Evolutionary conservation across 2,888 invertebrate genomes (phyloP).

Genomic region (Meteorus colon): DNA sequence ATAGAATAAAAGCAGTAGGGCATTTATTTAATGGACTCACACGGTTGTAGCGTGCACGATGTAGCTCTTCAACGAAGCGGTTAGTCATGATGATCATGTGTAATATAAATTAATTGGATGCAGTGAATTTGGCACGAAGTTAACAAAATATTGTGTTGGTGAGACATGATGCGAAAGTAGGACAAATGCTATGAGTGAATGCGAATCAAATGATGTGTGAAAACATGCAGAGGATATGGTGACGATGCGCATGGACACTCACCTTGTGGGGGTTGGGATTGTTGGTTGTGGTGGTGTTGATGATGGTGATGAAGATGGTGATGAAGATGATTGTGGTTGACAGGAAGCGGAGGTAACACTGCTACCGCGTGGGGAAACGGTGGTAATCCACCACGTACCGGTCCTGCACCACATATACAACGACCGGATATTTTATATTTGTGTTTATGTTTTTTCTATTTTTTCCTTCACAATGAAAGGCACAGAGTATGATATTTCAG

Average conservation of each 20-base stretch:
- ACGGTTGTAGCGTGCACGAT: slow-evolving; percentile 33
- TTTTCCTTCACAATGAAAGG: slow-evolving; percentile 46
- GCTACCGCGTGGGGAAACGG: slow-evolving; percentile 77
- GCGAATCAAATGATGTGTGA: slow-evolving; percentile 32
- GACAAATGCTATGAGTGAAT: slow-evolving; percentile 26
- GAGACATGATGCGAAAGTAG: slow-evolving; percentile 28
- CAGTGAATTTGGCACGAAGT: slow-evolving; percentile 18
- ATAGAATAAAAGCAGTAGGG: slow-evolving; percentile 22
- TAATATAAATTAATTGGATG: slow-evolving; percentile 26
- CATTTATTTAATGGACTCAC: slow-evolving; percentile 19
- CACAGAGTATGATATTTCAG: background rate
- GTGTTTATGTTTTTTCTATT: slow-evolving; percentile 46
- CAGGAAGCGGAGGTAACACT: slow-evolving; percentile 77
- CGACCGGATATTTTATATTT: slow-evolving; percentile 19
- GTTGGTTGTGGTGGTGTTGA: slow-evolving; percentile 60
- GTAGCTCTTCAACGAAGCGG: slow-evolving; percentile 41
- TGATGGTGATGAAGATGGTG: slow-evolving; percentile 63
- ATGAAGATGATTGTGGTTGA: slow-evolving; percentile 68
- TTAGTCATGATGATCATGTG: slow-evolving; percentile 28
- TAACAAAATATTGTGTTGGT: background rate
- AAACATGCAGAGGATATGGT: slow-evolving; percentile 25
- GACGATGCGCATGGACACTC: slow-evolving; percentile 51
- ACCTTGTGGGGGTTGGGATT: slow-evolving; percentile 70
- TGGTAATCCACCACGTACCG: slow-evolving; percentile 69
- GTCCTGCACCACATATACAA: slow-evolving; percentile 68